Conservation (phyloP, 2,888 invertebrate species). For the Spodoptera littoralis region DNA sequence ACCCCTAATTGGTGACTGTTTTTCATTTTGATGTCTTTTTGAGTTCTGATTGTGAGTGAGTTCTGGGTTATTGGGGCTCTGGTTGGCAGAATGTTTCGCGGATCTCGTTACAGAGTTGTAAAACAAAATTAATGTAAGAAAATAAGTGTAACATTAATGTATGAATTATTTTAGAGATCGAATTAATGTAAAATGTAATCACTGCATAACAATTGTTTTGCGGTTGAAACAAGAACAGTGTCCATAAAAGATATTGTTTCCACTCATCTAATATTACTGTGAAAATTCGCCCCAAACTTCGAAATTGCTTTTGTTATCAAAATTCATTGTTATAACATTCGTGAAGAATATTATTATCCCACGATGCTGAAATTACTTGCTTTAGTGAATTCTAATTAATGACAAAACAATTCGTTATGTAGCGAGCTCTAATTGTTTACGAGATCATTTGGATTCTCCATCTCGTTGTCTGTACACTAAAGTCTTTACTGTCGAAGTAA, state of each 20-base stretch:
- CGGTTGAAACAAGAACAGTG: slow-evolving; percentile 7
- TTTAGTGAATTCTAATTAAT: slow-evolving; percentile 42
- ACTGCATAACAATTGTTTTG: not conserved
- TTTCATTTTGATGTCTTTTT: slow-evolving; percentile 24
- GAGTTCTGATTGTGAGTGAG: slow-evolving; percentile 1
- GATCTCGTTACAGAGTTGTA: too few species aligned
- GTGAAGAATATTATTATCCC: slow-evolving; percentile 23
- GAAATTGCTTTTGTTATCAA: slow-evolving; percentile 27
- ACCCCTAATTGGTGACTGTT: slow-evolving; percentile 34
- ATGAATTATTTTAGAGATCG: too few species aligned
- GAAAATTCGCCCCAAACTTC: slow-evolving; percentile 9
- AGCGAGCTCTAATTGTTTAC: slow-evolving; percentile 51
- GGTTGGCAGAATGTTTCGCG: slow-evolving; percentile 1
- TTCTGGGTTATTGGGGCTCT: slow-evolving; percentile 16
- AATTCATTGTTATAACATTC: slow-evolving; percentile 32
- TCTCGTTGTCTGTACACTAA: slow-evolving; percentile 36
- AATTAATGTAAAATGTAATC: not conserved
- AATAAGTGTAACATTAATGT: too few species aligned
- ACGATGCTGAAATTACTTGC: slow-evolving; percentile 32
- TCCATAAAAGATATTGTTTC: slow-evolving; percentile 13
- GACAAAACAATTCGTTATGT: slow-evolving; percentile 42
- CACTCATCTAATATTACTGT: slow-evolving; percentile 5
- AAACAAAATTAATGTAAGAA: too few species aligned
- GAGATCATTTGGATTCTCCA: slow-evolving; percentile 37
- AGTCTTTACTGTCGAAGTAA: slow-evolving; percentile 40